Evolutionary conservation across 2,797 vertebrate genomes (phyloP), one percentile per base, ranked within the genome.

Genomic region (Schizothorax lantsangensis): DNA sequence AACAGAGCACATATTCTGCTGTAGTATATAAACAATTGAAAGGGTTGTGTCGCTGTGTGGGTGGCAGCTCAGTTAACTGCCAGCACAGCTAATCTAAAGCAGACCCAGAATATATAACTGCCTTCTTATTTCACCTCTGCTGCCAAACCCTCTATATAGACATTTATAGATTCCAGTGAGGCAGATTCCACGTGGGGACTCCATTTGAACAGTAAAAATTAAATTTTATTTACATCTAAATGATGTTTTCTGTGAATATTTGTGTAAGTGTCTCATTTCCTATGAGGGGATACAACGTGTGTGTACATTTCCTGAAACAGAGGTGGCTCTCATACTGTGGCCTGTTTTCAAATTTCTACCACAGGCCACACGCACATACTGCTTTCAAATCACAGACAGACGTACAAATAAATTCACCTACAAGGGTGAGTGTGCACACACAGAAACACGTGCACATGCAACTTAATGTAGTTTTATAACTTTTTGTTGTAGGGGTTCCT

Each of bases 31-130:
- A 33, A 36, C 33, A 19, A 73, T 30, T 59, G 21, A 57, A 19
- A 49, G 12, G 33, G 54, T 62, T 83, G 19, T 71, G 71, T 68
- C 3, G 6, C 69, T 79, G 68, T 64, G 78, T 30, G 43, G 74
- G 85, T 84, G 87, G 89, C 79, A 59, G 68, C 26, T 69, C 74
- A 87, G 88, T 83, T 79, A 85, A 89, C 66, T 84, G 54, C 36
- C 47, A 87, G 83, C 49, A 40, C 40, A 87, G 36, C 26, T 85
- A 88, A 87, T 87, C 21, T 54, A 87, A 85, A 87, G 17, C 89
- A 90, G 85, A 87, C 54, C 40, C 69, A 68, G 9, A 21, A 81
- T 59, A 9, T 45, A 80, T 80, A 62, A 33, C 19, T 74, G 36
- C 33, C 11, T 79, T 80, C 38, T 36, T 14, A 21, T 54, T 80